These are phyloP conservation scores for Cinclus mexicanus DNA, from an alignment of 2,113 vertebrate species.

Conservation along the genomic window DNA sequence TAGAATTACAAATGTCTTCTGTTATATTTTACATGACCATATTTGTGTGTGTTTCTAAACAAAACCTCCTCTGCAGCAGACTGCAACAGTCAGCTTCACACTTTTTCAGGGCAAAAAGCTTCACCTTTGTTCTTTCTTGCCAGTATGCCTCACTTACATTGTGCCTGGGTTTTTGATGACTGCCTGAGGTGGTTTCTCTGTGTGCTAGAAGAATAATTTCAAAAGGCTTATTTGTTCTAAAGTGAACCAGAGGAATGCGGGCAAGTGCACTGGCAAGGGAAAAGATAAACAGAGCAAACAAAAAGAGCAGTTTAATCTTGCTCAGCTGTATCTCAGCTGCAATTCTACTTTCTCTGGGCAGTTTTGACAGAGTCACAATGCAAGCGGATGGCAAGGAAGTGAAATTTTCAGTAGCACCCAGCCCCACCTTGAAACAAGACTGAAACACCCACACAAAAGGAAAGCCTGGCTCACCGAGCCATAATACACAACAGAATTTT, in stretches of 20 bases:
- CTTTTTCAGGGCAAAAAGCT: slow-evolving; percentile 14
- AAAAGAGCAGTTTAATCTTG: slow-evolving; percentile 21
- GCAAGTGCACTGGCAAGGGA: not conserved
- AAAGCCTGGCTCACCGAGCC: not conserved
- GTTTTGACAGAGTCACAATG: not conserved
- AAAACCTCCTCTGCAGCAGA: not conserved
- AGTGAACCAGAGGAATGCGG: not conserved
- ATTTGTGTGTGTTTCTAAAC: not conserved
- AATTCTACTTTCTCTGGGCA: not conserved
- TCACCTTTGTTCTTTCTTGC: slow-evolving; percentile 40
- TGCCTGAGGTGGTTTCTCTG: slow-evolving; percentile 1
- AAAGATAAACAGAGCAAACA: slow-evolving; percentile 29
- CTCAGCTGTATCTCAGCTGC: slow-evolving; percentile 9
- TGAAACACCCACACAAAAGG: not conserved
- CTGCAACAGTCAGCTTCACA: not conserved
- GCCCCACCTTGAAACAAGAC: not conserved
- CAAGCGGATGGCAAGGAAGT: not conserved
- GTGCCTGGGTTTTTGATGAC: not conserved
- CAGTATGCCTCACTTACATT: not conserved
- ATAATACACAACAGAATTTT: not conserved
- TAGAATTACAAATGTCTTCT: not conserved
- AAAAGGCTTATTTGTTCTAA: slow-evolving; percentile 28
- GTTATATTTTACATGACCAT: not conserved
- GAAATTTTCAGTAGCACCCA: not conserved
- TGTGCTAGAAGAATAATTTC: not conserved